A percentile compares a stretch with the other conserved stretches of the same genome.
These are phyloP conservation scores for Caenorhabditis doughertyi DNA, from an alignment of 2,888 invertebrate genomes.

Conservation along the genomic window DNA sequence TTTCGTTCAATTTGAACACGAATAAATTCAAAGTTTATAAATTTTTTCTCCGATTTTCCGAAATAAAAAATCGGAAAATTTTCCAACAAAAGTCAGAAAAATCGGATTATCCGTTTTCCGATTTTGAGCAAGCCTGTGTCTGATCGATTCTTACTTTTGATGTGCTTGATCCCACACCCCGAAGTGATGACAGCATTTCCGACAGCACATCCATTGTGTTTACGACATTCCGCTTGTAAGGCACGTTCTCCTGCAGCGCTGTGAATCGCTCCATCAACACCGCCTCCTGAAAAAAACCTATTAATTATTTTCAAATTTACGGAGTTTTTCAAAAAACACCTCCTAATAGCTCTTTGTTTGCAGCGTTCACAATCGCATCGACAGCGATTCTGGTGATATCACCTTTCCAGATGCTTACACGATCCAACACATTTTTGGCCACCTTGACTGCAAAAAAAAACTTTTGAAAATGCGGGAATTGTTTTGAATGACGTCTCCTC, in stretches of 20 bases:
- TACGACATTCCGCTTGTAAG: slow-evolving; percentile 86
- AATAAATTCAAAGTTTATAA: too few species aligned
- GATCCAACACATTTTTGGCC: slow-evolving; percentile 62
- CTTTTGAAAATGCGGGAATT: slow-evolving; percentile 5
- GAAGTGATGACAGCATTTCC: slow-evolving; percentile 91
- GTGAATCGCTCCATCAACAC: slow-evolving; percentile 92
- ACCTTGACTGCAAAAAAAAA: slow-evolving; percentile 61
- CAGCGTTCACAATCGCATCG: slow-evolving; percentile 94
- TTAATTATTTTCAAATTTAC: too few species aligned
- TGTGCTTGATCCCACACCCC: slow-evolving; percentile 88
- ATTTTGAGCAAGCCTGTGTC: too few species aligned
- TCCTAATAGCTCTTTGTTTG: slow-evolving; percentile 90
- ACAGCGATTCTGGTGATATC: slow-evolving; percentile 92
- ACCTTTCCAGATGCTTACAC: slow-evolving; percentile 85
- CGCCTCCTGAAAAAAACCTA: slow-evolving; percentile 84
- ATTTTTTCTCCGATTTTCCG: too few species aligned
- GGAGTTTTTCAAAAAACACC: slow-evolving; percentile 84
- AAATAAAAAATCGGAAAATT: too few species aligned
- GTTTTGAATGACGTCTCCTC: background rate
- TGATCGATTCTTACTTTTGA: too few species aligned
- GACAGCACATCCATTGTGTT: slow-evolving; percentile 88
- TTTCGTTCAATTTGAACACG: too few species aligned
- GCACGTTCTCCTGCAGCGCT: slow-evolving; percentile 87
- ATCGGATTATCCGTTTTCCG: too few species aligned
- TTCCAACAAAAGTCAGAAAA: too few species aligned